A percentile compares a stretch with the other conserved stretches of the same genome.
phyloP scores from a whole-genome alignment of 2,113 vertebrate species.

The Acanthisitta chloris region DNA sequence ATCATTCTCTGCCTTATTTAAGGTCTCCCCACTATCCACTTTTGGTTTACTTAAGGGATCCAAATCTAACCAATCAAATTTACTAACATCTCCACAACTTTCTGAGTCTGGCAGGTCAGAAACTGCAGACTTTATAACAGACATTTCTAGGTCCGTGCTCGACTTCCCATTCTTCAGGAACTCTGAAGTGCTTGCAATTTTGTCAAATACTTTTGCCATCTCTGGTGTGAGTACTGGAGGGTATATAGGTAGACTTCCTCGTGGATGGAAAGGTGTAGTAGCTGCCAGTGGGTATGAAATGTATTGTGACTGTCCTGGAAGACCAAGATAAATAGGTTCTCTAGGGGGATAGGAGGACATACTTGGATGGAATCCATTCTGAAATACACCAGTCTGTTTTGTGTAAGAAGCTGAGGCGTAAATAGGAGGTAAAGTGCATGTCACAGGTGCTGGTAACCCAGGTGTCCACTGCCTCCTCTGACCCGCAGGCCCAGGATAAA shows the following conservation, averaged over 20 bases:
- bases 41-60: conserved; percentile 91
- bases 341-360: conserved; percentile 72
- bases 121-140: conserved; percentile 66
- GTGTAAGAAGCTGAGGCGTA: conserved; percentile 82
- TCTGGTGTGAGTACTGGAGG: conserved; percentile 82
- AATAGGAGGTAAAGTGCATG: conserved; percentile 74
- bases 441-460: conserved; percentile 74
- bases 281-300: conserved; percentile 84
- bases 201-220: conserved; percentile 94
- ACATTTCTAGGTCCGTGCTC: conserved; percentile 77
- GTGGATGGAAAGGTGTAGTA: conserved; percentile 76
- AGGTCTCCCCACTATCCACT: conserved; percentile 77
- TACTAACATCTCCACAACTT: conserved; percentile 74
- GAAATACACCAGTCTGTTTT: conserved; percentile 85
- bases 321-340: conserved; percentile 77
- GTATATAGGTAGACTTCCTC: conserved; percentile 65
- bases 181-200: conserved; percentile 95
- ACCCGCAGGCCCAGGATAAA: conserved; percentile 72
- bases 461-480: conserved; percentile 83
- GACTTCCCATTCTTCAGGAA: conserved; percentile 91
- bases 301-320: conserved; percentile 78
- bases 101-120: conserved; percentile 71
- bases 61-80: conserved; percentile 94
- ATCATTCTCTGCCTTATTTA: conserved; percentile 26
- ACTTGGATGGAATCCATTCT: conserved; percentile 85